A percentile compares a stretch with the other conserved stretches of the same genome.
These are phyloP conservation scores for Chionis minor DNA, from an alignment of 2,113 vertebrate species.

Conservation along the genomic window DNA sequence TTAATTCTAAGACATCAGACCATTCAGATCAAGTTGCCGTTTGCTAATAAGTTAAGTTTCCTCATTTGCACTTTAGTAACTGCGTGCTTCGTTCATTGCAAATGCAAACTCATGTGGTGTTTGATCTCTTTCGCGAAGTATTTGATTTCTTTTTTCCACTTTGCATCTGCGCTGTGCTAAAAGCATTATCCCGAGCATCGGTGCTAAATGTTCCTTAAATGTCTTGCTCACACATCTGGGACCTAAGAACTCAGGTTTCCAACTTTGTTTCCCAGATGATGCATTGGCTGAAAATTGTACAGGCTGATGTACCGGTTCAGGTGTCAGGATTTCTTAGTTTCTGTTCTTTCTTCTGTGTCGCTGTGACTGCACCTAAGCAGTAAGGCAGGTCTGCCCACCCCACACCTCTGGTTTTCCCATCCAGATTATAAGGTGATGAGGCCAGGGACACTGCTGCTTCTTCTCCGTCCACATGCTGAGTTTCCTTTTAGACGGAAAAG, in stretches of 20 bases:
- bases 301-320: background rate
- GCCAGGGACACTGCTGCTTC: background rate
- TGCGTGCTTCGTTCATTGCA: background rate
- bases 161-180: background rate
- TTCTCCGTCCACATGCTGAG: background rate
- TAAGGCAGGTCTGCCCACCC: background rate
- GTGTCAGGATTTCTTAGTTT: background rate
- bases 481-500: background rate
- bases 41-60: background rate
- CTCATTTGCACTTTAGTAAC: background rate
- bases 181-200: background rate
- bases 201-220: background rate
- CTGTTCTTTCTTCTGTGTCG: background rate
- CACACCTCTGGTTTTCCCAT: background rate
- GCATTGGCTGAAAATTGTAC: background rate
- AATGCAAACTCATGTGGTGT: background rate
- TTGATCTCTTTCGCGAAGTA: background rate
- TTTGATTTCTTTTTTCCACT: background rate
- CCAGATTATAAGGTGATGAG: background rate
- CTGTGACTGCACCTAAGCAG: background rate
- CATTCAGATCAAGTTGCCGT: background rate
- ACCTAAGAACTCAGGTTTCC: background rate
- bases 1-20: background rate
- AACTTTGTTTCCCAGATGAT: background rate
- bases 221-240: background rate